Evolutionary conservation across 2,113 vertebrate species (phyloP), one percentile per base, ranked within the genome.

Genomic region (Dicerorhinus sumatrensis): DNA sequence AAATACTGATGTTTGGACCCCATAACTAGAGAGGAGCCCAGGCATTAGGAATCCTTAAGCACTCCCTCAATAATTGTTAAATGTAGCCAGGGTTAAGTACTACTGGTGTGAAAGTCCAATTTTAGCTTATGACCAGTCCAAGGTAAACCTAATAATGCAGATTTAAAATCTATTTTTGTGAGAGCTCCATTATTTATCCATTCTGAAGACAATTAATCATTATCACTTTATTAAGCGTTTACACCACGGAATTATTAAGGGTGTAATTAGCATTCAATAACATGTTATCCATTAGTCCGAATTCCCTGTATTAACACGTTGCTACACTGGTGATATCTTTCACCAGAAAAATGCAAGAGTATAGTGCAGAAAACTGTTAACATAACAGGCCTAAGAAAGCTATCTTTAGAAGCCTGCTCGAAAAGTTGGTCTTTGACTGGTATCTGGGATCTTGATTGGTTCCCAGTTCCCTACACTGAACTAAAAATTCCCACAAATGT

Each of bases 171-270:
- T 46, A 6, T 73, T n/a, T 72, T 81, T 33, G 12, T 91, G 62
- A 51, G 23, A 11, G 3, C n/a, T 89, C 23, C 39, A 73, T 92
- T 96, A 92, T 89, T 94, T 94, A 72, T n/a, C 6, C 9, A 27
- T 48, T 91, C 88, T 39, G 4, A 96, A 83, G n/a, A 92, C 36
- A 69, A 33, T 56, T 31, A 16, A 69, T 69, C 76, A 88, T 84
- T 73, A 94, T 88, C 23, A 90, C 17, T 84, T 91, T 33, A 79
- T 92, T 81, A 83, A 76, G 29, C 36, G 60, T 76, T 75, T 89
- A 62, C 56, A 67, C 0, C 14, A 62, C 56, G 39, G 46, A 76
- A 79, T 84, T 87, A 42, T 33, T 48, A 80, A 75, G 4, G 18
- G 12, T 27, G 42, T 42, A 5, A 46, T 81, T 84, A 95, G 5